phyloP scores from a whole-genome alignment of 2,797 vertebrate genomes.

The Chelidonichthys spinosus region DNA sequence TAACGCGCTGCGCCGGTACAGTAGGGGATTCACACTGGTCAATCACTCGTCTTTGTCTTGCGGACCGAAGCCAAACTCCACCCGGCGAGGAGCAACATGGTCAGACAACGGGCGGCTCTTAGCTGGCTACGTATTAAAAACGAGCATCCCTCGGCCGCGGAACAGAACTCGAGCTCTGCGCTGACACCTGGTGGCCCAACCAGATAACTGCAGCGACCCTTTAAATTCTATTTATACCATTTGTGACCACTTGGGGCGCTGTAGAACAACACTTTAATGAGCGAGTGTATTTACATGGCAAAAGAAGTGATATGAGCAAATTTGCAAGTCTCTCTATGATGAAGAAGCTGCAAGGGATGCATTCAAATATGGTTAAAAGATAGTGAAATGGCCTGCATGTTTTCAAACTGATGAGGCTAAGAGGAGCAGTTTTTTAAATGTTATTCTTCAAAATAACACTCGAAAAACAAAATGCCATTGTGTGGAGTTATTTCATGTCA shows the following conservation, averaged over 20 bases:
- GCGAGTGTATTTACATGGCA: not conserved
- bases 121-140: not conserved
- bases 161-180: not conserved
- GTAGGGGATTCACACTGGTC: not conserved
- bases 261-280: not conserved
- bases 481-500: not conserved
- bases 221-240: accelerated
- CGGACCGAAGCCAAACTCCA: constrained; percentile 62
- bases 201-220: not conserved
- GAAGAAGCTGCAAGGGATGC: not conserved
- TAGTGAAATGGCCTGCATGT: not conserved
- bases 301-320: not conserved
- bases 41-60: constrained; percentile 72
- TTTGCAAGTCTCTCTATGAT: not conserved
- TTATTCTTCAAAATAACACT: not conserved
- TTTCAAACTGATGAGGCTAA: not conserved
- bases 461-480: not conserved
- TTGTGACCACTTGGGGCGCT: not conserved
- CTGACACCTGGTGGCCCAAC: constrained; percentile 42
- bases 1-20: constrained; percentile 18
- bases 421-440: not conserved
- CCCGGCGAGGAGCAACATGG: constrained; percentile 60
- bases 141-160: not conserved
- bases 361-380: not conserved
- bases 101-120: constrained; percentile 15